Evolutionary conservation across 2,888 invertebrate genomes (phyloP).

Genomic region (Himalopsyche japonica): DNA sequence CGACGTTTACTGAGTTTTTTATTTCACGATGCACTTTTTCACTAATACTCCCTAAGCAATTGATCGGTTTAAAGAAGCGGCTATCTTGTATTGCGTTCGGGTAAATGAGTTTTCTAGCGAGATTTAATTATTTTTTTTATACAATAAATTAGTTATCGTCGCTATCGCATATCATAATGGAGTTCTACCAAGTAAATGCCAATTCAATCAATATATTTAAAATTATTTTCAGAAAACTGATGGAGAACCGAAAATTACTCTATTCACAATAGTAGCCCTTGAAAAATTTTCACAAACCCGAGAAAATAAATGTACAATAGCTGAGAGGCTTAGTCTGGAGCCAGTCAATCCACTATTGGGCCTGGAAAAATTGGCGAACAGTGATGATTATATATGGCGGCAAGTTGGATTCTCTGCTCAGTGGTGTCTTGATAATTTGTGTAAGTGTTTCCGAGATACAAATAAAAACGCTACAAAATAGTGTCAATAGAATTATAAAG

Average conservation of each 20-base stretch:
- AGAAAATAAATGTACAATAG: slow-evolving; percentile 83
- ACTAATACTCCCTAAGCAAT: no score
- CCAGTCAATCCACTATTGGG: slow-evolving; percentile 68
- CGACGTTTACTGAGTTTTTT: no score
- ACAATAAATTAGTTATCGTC: no score
- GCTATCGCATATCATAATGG: no score
- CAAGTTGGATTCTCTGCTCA: slow-evolving; percentile 93
- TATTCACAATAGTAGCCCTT: slow-evolving; percentile 85
- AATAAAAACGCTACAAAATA: neutral
- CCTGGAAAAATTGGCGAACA: slow-evolving; percentile 69
- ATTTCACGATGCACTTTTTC: no score
- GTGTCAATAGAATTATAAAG: slow-evolving; percentile 15
- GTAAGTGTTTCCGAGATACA: slow-evolving; percentile 57
- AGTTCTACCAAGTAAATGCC: no score
- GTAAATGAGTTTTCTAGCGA: no score
- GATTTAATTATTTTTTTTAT: no score
- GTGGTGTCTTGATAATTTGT: slow-evolving; percentile 91
- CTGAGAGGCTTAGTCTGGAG: slow-evolving; percentile 64
- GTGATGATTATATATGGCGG: slow-evolving; percentile 67
- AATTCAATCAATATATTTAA: no score
- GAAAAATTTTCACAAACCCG: slow-evolving; percentile 94
- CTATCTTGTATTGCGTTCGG: no score
- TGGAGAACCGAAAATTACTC: slow-evolving; percentile 73
- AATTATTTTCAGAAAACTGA: slow-evolving; percentile 56
- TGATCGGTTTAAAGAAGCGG: no score